Evolutionary conservation across 2,113 vertebrate species (phyloP), one percentile per base, ranked within the genome.

Genomic region (Porphyrio hochstetteri): DNA sequence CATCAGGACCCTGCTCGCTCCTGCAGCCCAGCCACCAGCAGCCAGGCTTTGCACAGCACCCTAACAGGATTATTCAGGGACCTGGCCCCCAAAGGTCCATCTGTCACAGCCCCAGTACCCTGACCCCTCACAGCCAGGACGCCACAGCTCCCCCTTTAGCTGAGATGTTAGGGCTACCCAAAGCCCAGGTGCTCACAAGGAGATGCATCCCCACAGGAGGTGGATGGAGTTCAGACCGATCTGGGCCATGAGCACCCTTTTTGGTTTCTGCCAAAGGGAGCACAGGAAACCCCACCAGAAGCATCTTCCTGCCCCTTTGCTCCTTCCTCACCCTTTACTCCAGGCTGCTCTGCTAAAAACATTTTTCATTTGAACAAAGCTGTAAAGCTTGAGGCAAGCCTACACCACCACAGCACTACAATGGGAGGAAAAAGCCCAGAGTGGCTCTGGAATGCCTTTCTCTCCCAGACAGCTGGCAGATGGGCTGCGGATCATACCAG

Each of bases 1-100:
- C 1, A 1, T 20, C 3, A 0, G 42, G 52, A 60, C 33, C 38
- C 38, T 0, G 2, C 63, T 72, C 1, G 2, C 61, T 23, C 46
- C 38, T 9, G 2, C 33, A 48, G 59, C 46, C 25, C 8, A 0
- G 33, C 20, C 59, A 42, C 28, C 24, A 31, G 71, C 70, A 87
- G 28, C 55, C 27, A 71, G 28, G 57, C 38, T 46, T 38, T 67
- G 65, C 59, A 23, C 27, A 55, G 42, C 46, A 27, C 36, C 90
- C 70, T 19, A 8, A 56, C 11, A 7, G 67, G 86, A 71, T 56
- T 53, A 63, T 24, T 7, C 3, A 1, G 48, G 55, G 42, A 38
- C 20, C 19, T 33, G 50, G 72, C 6, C 20, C 29, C 50, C 19
- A 29, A 52, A 40, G 20, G 65, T n/a, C n/a, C 53, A 35, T 50